Conservation (phyloP, 2,113 vertebrate genomes). For the Crotalus helleri region DNA sequence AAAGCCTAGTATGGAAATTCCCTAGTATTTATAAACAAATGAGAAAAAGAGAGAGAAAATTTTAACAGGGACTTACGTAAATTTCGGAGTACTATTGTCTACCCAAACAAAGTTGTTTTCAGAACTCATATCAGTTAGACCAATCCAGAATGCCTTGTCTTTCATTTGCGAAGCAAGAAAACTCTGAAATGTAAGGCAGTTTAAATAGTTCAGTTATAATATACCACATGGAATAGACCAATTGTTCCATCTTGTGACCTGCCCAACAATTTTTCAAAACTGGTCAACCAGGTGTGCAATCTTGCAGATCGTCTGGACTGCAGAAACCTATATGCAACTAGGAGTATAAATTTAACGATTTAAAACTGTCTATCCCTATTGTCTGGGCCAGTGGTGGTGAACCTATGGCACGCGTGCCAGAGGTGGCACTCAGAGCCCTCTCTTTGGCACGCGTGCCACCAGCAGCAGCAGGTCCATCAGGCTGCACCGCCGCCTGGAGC, state of each 20-base stretch:
- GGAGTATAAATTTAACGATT: background rate
- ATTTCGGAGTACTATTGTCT: background rate
- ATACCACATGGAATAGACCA: background rate
- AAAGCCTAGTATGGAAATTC: background rate
- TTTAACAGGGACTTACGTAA: background rate
- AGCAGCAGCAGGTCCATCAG: too few relatives aligned
- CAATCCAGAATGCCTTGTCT: background rate
- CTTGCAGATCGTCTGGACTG: background rate
- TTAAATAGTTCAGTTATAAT: background rate
- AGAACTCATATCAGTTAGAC: background rate
- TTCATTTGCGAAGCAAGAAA: background rate
- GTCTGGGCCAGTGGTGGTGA: background rate
- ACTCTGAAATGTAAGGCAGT: background rate
- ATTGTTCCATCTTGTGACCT: background rate
- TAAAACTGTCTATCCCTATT: background rate
- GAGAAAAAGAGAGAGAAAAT: background rate
- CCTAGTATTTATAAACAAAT: background rate
- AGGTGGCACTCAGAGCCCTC: too few relatives aligned
- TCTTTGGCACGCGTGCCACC: too few relatives aligned
- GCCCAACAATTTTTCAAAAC: background rate
- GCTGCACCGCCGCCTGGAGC: too few relatives aligned
- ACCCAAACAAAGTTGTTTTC: slow-evolving; percentile 13
- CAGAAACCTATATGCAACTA: background rate
- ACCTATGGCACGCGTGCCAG: too few relatives aligned
- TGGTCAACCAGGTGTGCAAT: background rate